Evolutionary conservation across 2,888 invertebrate genomes (phyloP), one percentile per base, ranked within the genome.

Genomic region (Drosophila gaucha): DNA sequence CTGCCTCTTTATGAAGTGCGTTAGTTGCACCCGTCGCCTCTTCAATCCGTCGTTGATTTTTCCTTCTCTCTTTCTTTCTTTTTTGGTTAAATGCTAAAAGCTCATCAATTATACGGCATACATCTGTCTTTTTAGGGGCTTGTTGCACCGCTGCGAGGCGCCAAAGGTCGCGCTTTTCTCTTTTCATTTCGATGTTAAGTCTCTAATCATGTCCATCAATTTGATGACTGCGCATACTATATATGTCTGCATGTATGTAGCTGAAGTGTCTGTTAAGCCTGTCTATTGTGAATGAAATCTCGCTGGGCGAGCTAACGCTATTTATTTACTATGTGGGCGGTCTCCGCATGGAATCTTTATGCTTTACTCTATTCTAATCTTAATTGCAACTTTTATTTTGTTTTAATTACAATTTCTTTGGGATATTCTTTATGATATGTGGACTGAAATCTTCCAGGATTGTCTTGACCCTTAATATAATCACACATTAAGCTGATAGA

Each of bases 171-270:
- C 80, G 83, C 82, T 79, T 80, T 85, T 74, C 84, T 82, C 72
- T 80, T 67, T 67, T 58, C 74, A 72, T 66, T 67, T 56, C 44
- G 59, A 18, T 72, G 60, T 52, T 59, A 58, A 77, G 75, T 64
- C 76, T 79, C 76, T 83, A 88, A 88, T 89, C 88, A 78, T 80
- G 85, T 85, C 86, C 86, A 89, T 88, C 89, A 89, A 74, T 84
- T 85, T 87, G 77, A 86, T 79, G 80, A 30, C 60, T 28, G 43
- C 43, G 16, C 43, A 28, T 58, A 30, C 16, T 43, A 35, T 49
- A 52, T 38, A 44, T 62, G 41, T n/a, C n/a, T 35, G 12, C 46
- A 26, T 31, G 9, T 14, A 18, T 35, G 35, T 33, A 6, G 28
- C 28, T 22, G 33, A 5, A 44, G 24, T 38, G 38, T 49, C 33